phyloP scores from a whole-genome alignment of 2,797 vertebrate genomes.

The Lutjanus campechanus region DNA sequence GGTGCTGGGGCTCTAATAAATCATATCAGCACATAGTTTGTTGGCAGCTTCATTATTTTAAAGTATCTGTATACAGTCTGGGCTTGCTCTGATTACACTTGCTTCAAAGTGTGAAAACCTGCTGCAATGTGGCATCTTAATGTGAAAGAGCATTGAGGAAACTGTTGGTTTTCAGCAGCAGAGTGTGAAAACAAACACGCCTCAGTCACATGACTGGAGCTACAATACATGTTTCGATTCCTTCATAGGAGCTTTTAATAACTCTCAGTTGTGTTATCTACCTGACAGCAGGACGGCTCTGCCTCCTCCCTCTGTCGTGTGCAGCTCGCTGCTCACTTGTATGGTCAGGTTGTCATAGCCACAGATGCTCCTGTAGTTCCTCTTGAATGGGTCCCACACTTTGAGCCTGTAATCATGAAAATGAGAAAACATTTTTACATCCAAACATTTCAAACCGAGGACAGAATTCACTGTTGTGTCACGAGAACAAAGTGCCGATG shows the following conservation, averaged over 20 bases:
- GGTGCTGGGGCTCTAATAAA: no score
- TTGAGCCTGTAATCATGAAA: conserved; percentile 64
- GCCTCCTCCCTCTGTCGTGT: conserved; percentile 74
- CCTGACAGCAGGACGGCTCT: conserved; percentile 78
- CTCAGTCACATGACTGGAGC: not conserved
- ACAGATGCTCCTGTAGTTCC: conserved; percentile 71
- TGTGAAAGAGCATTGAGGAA: conserved; percentile 16
- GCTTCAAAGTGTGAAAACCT: conserved; percentile 26
- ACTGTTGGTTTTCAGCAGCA: conserved; percentile 23
- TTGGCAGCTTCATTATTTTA: no score
- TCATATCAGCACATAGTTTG: not conserved
- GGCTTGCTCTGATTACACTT: not conserved
- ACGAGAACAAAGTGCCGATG: not conserved
- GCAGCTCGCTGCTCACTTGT: conserved; percentile 66
- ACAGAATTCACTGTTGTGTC: not conserved
- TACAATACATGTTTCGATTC: not conserved
- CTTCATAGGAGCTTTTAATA: not conserved
- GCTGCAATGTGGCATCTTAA: not conserved
- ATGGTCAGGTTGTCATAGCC: conserved; percentile 73
- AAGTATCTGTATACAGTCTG: not conserved
- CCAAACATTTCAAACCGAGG: not conserved
- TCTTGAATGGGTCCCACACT: conserved; percentile 79
- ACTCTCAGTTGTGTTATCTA: conserved; percentile 13
- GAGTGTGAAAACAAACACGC: conserved; percentile 27
- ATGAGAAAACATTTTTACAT: not conserved